Evolutionary conservation across 1,140 invertebrate genomes (phyloP).

Genomic region (Contarinia nasturtii): DNA sequence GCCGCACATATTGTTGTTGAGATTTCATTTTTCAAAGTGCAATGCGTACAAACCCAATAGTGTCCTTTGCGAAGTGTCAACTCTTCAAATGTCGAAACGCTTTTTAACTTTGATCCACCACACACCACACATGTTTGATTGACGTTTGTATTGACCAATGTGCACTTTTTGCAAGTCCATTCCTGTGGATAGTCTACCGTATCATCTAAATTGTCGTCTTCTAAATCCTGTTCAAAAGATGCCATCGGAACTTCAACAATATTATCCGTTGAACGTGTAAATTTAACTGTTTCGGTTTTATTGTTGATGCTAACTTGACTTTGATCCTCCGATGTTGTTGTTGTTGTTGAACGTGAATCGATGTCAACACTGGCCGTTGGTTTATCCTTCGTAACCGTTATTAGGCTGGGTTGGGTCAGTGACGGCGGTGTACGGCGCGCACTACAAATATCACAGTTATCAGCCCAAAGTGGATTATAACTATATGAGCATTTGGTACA

Average conservation of each 20-base stretch:
- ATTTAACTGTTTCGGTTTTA: too few species aligned
- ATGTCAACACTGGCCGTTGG: conserved; percentile 27
- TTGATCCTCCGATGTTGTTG: not conserved
- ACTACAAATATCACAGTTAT: conserved; percentile 61
- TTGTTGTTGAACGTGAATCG: not conserved
- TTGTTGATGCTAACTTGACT: not conserved
- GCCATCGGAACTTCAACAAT: conserved; percentile 18
- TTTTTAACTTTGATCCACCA: conserved; percentile 56
- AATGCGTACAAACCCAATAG: conserved; percentile 56
- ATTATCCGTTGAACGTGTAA: too few species aligned
- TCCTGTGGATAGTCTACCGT: conserved; percentile 19
- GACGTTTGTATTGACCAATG: conserved; percentile 54
- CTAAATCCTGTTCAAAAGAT: conserved; percentile 26
- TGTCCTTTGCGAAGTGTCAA: conserved; percentile 51
- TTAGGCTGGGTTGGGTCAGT: conserved; percentile 42
- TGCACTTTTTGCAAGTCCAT: conserved; percentile 79
- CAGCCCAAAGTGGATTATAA: conserved; percentile 62
- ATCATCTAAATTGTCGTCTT: conserved; percentile 11
- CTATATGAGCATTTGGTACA: conserved; percentile 73
- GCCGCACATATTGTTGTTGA: conserved; percentile 50
- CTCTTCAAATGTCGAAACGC: conserved; percentile 39
- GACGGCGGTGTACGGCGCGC: conserved; percentile 39
- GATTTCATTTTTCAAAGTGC: conserved; percentile 68
- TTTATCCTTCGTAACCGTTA: conserved; percentile 41
- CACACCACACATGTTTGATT: conserved; percentile 59